Evolutionary conservation across 1,140 invertebrate species (phyloP), one percentile per base, ranked within the genome.

Genomic region (Campodea augens): DNA sequence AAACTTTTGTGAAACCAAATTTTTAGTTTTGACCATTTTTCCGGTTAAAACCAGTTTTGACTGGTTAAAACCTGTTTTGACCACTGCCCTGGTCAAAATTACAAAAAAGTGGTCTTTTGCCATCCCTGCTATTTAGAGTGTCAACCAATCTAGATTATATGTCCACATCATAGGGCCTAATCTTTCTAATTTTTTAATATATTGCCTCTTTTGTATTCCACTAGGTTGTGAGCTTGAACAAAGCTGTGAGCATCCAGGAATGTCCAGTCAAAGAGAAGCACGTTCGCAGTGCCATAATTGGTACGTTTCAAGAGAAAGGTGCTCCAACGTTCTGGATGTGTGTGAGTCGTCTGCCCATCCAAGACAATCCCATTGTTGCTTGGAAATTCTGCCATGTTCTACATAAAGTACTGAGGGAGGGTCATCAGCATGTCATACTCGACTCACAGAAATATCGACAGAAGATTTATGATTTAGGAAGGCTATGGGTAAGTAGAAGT

Each of bases 331-430:
- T 95, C 65, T 96, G 91, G 91, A 71, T 74, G 52, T 78, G 86
- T 57, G 76, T 79, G 15, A 63, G 79, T 12, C 73, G 80, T 37
- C 74, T 89, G 43, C 89, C 87, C 0, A 62, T 93, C 2, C 79
- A 89, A 64, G 87, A 89, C 47, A 86, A 92, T 67, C 75, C 87
- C 39, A 92, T 98, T 51, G 76, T 93, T 19, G 87, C 88, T 2
- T 98, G 95, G 95, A 98, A 98, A 63, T 96, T 98, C 64, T 96
- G 90, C 57, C 88, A 98, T 69, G 82, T 97, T 43, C 68, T 96
- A 4, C 92, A 98, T 62, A 98, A 97, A 66, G 70, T 98, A 24
- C 63, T 98, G 37, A 69, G 92, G 13, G 95, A 98, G 64, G 93
- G 91, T 2, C 91, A 98, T 66, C 73, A 75, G 20, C 77, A 81